These are phyloP conservation scores for Lacerta agilis DNA, from an alignment of 2,797 vertebrate genomes.

Conservation along the genomic window DNA sequence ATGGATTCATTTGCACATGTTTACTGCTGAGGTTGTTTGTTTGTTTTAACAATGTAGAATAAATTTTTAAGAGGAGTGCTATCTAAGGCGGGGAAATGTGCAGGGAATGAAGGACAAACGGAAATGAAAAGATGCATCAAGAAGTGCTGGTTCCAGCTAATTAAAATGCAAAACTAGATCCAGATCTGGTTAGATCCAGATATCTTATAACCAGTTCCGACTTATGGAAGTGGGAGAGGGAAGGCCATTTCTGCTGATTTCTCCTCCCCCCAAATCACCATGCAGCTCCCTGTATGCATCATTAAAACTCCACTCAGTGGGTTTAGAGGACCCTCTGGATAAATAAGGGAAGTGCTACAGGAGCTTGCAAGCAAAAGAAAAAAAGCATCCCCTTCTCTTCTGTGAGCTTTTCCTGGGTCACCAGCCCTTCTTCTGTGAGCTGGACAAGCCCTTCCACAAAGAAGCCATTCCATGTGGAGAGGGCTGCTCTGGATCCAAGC, in stretches of 20 bases:
- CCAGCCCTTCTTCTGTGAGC: not conserved
- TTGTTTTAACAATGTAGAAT: not conserved
- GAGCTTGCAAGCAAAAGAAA: not conserved
- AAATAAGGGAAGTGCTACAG: too few species aligned
- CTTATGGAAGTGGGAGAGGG: not conserved
- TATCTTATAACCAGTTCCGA: not conserved
- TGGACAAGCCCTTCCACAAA: not conserved
- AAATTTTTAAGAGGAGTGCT: too few species aligned
- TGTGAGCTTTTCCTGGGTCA: not conserved
- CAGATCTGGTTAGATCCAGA: not conserved
- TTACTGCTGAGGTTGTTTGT: not conserved
- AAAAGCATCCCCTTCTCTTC: not conserved
- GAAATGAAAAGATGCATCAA: not conserved
- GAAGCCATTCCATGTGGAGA: too few species aligned
- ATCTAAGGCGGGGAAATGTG: not conserved
- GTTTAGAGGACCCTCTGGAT: not conserved
- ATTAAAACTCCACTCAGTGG: not conserved
- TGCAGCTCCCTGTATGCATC: not conserved
- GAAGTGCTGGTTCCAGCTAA: not conserved
- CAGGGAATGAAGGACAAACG: not conserved
- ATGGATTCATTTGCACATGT: not conserved
- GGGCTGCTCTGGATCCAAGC: not conserved
- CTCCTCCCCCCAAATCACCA: too few species aligned
- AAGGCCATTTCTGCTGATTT: too few species aligned
- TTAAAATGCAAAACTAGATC: too few species aligned